Conservation (phyloP, 2,113 vertebrate species). For the Lamprologus ornatipinnis region DNA sequence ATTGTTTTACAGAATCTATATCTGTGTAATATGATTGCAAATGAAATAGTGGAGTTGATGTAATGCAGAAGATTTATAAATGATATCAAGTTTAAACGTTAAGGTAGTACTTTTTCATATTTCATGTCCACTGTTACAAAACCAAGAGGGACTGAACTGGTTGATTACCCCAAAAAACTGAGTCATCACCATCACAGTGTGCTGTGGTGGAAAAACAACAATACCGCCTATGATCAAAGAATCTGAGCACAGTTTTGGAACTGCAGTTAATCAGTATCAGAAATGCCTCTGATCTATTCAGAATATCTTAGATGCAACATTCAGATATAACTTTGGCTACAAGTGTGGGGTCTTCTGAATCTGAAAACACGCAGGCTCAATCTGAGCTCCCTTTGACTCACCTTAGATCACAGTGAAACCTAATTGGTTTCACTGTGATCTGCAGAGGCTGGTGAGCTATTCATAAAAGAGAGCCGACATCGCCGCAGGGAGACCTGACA, state of each 20-base stretch:
- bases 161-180: background rate
- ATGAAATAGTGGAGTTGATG: background rate
- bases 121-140: background rate
- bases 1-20: background rate
- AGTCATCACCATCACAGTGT: background rate
- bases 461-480: slow-evolving; percentile 45
- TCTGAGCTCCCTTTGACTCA: slow-evolving; percentile 46
- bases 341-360: slow-evolving; percentile 4
- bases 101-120: slow-evolving; percentile 1
- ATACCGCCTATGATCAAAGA: background rate
- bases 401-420: slow-evolving; percentile 10
- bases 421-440: slow-evolving; percentile 61
- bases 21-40: background rate
- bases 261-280: slow-evolving; percentile 3
- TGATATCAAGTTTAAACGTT: background rate
- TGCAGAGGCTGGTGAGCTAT: slow-evolving; percentile 47
- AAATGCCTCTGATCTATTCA: slow-evolving; percentile 3
- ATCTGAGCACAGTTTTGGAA: background rate
- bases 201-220: background rate
- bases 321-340: background rate
- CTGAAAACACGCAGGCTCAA: slow-evolving; percentile 10
- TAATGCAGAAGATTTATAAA: background rate
- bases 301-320: background rate
- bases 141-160: background rate
- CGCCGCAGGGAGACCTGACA: slow-evolving; percentile 19